Evolutionary conservation across 2,113 vertebrate species (phyloP), one percentile per base, ranked within the genome.

Genomic region (Scalopus aquaticus): DNA sequence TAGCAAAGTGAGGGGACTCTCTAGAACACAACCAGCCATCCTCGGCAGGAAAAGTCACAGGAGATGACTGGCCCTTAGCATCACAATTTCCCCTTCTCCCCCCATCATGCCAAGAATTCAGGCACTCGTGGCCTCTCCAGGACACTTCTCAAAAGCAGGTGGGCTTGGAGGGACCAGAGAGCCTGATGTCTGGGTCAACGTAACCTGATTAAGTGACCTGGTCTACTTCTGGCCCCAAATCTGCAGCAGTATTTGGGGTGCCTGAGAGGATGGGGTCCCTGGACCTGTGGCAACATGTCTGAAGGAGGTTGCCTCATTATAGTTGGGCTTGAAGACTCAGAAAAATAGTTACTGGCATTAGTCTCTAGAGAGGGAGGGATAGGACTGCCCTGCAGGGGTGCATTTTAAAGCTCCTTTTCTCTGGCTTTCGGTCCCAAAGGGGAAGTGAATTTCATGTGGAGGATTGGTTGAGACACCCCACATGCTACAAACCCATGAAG

Each of bases 351-450:
- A 2, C 44, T 69, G 30, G 24, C 6, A 35, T 79, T 87, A 65
- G 26, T 95, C 46, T 77, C 73, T 49, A 82, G 39, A 91, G 58
- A 94, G 39, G 37, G n/a, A 91, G 86, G 54, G 54, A 56, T 22
- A 56, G 39, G 58, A 82, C 8, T 51, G 42, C 22, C 69, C 37
- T 54, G 20, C 16, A 56, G 88, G n/a, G 51, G 82, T 81, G 32
- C 39, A 32, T 30, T 58, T 12, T 6, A 28, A 39, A 49, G 7
- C 19, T 87, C 22, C 2, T 88, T 88, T 62, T 73, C 81, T 88
- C 46, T 22, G 60, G 54, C 35, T 92, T 51, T 65, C 30, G 32
- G 26, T 30, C 79, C 22, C 46, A 58, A 46, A 32, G 76, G 44
- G 69, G 90, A 62, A 51, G 2, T 37, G 39, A 90, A 32, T 54